Evolutionary conservation across 2,113 vertebrate genomes (phyloP), one percentile per base, ranked within the genome.

Genomic region (Grantiella picta): DNA sequence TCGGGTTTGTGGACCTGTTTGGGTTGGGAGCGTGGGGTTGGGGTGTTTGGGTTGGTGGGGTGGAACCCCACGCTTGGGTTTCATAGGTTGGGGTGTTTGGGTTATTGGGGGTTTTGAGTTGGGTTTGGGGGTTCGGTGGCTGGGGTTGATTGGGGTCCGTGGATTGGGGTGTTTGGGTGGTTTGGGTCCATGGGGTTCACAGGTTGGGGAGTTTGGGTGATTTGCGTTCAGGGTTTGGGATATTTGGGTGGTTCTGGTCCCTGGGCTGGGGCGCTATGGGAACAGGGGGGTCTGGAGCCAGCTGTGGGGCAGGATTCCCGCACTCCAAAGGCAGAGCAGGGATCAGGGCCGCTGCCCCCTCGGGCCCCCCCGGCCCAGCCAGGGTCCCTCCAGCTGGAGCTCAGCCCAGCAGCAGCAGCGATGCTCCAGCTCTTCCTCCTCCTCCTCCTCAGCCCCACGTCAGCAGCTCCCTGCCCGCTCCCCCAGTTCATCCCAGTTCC

Each of bases 401-500:
- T 22, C 3, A 1, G 59, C 79, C 76, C 42, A 44, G 42, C 52
- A 42, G 72, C 65, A 82, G 83, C 83, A 82, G 61, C 47, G 2
- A 63, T 27, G 63, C 69, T 81, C 17, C 82, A 76, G 82, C 75
- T 76, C 79, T 45, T 68, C 68, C 72, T 88, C 79, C n/a, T 87
- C 68, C 59, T 75, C 31, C 66, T 71, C 69, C 59, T 76, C 72
- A 36, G 89, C 49, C 92, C 92, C 92, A 94, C 92, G 89, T 94
- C 92, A 91, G 92, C 92, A 91, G 17, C 61, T n/a, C 33, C 68
- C 89, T 17, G 18, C 56, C 56, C 3, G 21, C n/a, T 49, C 38
- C 69, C 44, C 86, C 85, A 84, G 85, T 84, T 92, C 85, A 92
- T 84, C 85, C 80, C 85, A 92, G 91, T 92, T 72, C 85, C 66